Percentiles rank a stretch among this genome's conserved stretches.
Conservation (phyloP, 2,888 invertebrate genomes). For the Parascotia fuliginaria region DNA sequence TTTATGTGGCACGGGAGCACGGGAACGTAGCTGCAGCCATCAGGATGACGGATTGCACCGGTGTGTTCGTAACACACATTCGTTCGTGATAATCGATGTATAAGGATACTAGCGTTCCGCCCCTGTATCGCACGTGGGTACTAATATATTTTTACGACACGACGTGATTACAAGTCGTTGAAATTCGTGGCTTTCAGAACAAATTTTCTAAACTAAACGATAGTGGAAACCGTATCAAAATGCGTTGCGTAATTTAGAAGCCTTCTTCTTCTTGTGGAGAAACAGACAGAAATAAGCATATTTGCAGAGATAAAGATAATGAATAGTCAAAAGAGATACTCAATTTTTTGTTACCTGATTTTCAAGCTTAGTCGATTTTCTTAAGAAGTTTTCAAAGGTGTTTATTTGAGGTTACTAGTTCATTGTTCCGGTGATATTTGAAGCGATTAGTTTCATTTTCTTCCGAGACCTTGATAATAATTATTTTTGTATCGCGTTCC, state of each 20-base stretch:
- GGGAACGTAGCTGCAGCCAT: constrained; percentile 61
- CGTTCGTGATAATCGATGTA: constrained; percentile 32
- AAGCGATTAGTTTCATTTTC: constrained; percentile 40
- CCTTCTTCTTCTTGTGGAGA: no score
- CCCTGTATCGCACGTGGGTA: neutral
- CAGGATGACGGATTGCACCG: constrained; percentile 64
- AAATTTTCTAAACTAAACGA: no score
- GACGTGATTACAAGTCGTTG: no score
- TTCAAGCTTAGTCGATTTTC: no score
- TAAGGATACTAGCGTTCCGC: constrained; percentile 34
- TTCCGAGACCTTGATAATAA: constrained; percentile 51
- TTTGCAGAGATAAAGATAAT: no score
- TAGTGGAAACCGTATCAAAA: no score
- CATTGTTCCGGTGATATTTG: constrained; percentile 57
- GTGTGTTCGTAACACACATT: constrained; percentile 35
- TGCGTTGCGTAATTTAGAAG: no score
- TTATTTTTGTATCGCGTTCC: constrained; percentile 22
- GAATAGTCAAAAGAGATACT: no score
- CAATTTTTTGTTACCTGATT: no score
- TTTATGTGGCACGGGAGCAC: constrained; percentile 55
- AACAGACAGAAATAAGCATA: no score
- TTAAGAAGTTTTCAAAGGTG: constrained; percentile 23
- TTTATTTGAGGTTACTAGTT: constrained; percentile 37
- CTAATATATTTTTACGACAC: neutral
- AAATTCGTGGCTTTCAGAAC: no score